A percentile compares a stretch with the other conserved stretches of the same genome.
phyloP scores from a whole-genome alignment of 2,797 vertebrate genomes.

The Pampus argenteus region DNA sequence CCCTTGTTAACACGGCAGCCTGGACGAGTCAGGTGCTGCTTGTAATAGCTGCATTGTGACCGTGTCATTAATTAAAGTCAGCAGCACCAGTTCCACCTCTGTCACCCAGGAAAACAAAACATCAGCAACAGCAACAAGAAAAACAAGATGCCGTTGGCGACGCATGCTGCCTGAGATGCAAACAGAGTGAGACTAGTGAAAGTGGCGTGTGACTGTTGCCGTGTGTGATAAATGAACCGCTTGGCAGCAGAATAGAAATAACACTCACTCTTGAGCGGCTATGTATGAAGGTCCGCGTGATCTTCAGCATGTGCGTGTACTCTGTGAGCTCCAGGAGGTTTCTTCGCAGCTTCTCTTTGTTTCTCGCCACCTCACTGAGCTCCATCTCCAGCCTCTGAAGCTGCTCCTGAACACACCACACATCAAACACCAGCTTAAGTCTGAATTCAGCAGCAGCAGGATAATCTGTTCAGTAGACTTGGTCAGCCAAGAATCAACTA shows the following conservation, averaged over 20 bases:
- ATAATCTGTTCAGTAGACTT: no score
- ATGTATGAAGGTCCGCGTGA: slow-evolving; percentile 89
- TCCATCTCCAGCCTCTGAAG: slow-evolving; percentile 96
- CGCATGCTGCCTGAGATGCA: slow-evolving; percentile 12
- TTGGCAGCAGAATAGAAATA: background rate
- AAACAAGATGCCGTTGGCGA: slow-evolving; percentile 20
- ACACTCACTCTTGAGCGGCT: slow-evolving; percentile 89
- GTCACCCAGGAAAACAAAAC: slow-evolving; percentile 41
- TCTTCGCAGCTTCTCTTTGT: slow-evolving; percentile 94
- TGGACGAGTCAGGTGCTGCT: slow-evolving; percentile 49
- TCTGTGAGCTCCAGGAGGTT: slow-evolving; percentile 95
- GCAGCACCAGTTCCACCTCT: slow-evolving; percentile 30
- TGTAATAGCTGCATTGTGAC: slow-evolving; percentile 29
- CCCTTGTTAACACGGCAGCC: slow-evolving; percentile 13
- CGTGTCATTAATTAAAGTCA: slow-evolving; percentile 50
- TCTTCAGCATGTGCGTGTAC: slow-evolving; percentile 93
- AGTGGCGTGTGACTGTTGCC: background rate
- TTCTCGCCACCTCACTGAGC: slow-evolving; percentile 93
- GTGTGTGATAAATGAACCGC: background rate
- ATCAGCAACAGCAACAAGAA: slow-evolving; percentile 42
- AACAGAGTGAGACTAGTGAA: background rate
- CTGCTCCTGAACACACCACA: slow-evolving; percentile 87
- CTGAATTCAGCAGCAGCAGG: background rate
- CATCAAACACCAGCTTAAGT: slow-evolving; percentile 4
- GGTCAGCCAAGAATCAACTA: no score